Evolutionary conservation across 2,888 invertebrate species (phyloP).

Genomic region (Leucophenga montana): DNA sequence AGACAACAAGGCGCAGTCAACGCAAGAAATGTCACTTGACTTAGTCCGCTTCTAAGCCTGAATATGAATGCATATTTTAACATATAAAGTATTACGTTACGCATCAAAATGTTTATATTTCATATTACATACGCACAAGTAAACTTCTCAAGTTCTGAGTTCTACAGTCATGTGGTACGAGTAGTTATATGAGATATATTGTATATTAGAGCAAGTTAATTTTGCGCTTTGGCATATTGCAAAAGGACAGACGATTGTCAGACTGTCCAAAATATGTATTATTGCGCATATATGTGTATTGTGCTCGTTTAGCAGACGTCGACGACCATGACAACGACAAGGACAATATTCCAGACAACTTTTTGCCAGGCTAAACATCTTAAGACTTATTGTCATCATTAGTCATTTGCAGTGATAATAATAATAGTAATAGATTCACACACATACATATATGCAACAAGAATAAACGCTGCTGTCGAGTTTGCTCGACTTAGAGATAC

Average conservation of each 20-base stretch:
- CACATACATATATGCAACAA: not conserved
- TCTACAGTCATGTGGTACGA: not conserved
- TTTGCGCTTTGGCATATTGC: not conserved
- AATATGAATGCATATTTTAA: slow-evolving; percentile 40
- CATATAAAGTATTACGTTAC: slow-evolving; percentile 59
- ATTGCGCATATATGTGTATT: not conserved
- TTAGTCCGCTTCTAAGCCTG: not conserved
- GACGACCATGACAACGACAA: too few species aligned
- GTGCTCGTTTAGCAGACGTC: not conserved
- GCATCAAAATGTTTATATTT: slow-evolving; percentile 20
- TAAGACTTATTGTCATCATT: slow-evolving; percentile 53
- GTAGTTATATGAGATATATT: not conserved
- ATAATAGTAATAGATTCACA: not conserved
- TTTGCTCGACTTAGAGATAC: too few species aligned
- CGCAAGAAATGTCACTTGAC: not conserved
- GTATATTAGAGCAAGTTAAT: too few species aligned
- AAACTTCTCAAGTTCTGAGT: slow-evolving; percentile 20
- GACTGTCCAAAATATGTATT: not conserved
- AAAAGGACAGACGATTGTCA: not conserved
- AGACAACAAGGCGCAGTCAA: not conserved
- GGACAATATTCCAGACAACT: slow-evolving; percentile 10
- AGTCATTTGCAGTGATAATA: slow-evolving; percentile 53
- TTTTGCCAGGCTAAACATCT: slow-evolving; percentile 25
- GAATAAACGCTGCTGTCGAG: too few species aligned
- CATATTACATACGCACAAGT: not conserved